Evolutionary conservation across 2,797 vertebrate genomes (phyloP).

Genomic region (Poliocrania exsul): DNA sequence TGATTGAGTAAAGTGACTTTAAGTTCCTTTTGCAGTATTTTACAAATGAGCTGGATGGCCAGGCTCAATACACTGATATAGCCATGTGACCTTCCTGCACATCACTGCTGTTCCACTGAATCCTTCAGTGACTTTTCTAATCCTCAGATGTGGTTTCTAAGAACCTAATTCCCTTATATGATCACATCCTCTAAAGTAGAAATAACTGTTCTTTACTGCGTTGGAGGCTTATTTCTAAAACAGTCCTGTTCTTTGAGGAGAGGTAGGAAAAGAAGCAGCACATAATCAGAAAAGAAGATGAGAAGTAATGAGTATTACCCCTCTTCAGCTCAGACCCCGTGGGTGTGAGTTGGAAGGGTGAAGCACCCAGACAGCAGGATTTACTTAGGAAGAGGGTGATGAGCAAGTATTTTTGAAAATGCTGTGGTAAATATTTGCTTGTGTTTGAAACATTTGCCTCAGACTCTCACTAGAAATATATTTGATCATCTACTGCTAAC

Average conservation of each 20-base stretch:
- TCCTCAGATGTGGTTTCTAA: neutral
- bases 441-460: neutral
- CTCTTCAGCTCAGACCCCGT: neutral
- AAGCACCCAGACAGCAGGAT: neutral
- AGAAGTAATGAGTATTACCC: neutral
- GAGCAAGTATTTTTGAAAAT: neutral
- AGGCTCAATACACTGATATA: neutral
- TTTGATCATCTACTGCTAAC: neutral
- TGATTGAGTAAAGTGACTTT: neutral
- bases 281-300: neutral
- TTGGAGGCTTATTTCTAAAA: neutral
- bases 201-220: neutral
- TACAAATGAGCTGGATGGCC: neutral
- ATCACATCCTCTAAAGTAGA: neutral
- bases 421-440: neutral
- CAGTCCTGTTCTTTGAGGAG: neutral
- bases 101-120: neutral
- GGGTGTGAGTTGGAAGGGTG: neutral
- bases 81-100: neutral
- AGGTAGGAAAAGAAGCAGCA: neutral
- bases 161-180: neutral
- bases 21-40: neutral
- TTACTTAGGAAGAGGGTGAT: neutral
- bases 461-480: neutral
- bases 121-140: rapidly evolving